Evolutionary conservation across 1,140 invertebrate genomes (phyloP), one percentile per base, ranked within the genome.

Genomic region (Aphaenogaster ashmeadi): DNA sequence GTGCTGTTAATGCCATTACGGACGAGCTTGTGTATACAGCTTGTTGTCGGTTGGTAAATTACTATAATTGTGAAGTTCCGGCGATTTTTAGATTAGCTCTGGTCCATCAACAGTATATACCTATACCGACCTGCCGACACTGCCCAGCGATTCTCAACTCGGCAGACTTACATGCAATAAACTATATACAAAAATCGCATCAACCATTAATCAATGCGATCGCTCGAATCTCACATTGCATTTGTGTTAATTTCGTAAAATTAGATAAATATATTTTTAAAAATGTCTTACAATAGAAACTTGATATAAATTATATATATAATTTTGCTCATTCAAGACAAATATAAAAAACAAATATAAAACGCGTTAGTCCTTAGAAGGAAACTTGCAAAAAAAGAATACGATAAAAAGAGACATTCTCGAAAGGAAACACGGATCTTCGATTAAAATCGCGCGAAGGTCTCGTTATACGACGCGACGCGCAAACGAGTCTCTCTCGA

Each of bases 1-100:
- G 92, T 91, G 90, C 87, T 91, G 90, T 92, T 92, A 93, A 90
- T 92, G 88, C 91, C 87, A 92, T 90, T 89, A 91, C 90, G 67
- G 87, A 75, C 83, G 86, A 89, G 75, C 90, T 93, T 92, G 93
- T 94, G 92, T 92, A 92, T 94, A 93, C 89, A 92, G 92, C 94
- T 94, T 94, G 94, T 95, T 95, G 93, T 95, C 94, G 94, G 92
- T 93, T 94, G 93, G 89, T 94, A 95, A 94, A 95, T 95, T 94
- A 95, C 94, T 95, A 95, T 95, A 95, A 95, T 95, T 95, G 94
- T 95, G 91, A 94, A 95, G 94, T 95, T 95, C 94, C 94, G 94
- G 94, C 93, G 93, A 95, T 95, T 95, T 95, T 94, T 94, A 95
- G 94, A 95, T 95, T 95, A 95, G 94, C 94, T 95, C 93, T 95